phyloP scores from a whole-genome alignment of 2,797 vertebrate species.

The Galaxias olidus region DNA sequence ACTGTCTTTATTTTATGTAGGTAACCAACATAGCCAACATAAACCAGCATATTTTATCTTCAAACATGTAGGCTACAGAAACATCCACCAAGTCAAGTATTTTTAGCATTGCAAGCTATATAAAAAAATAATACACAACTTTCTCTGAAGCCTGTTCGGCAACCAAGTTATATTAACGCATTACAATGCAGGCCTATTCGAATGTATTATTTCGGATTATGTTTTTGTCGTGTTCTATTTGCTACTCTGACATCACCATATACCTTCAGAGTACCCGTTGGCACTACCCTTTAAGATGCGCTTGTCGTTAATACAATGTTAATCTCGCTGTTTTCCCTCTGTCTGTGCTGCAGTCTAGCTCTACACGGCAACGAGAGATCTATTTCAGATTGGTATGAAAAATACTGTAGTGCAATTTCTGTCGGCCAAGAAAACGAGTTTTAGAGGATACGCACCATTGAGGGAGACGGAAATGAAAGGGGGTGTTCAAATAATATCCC shows the following conservation, averaged over 20 bases:
- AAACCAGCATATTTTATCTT: neutral
- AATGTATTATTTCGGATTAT: constrained; percentile 10
- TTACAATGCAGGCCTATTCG: neutral
- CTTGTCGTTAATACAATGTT: constrained; percentile 54
- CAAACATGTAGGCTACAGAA: no score
- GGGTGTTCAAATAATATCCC: constrained; percentile 68
- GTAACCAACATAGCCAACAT: neutral
- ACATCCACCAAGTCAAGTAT: no score
- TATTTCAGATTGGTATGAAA: constrained; percentile 22
- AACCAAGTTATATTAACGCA: neutral
- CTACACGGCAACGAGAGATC: constrained; percentile 11
- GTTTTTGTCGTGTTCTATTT: constrained; percentile 32
- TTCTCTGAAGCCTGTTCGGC: no score
- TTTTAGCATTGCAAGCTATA: no score
- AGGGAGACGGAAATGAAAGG: constrained; percentile 69
- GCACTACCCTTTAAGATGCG: constrained; percentile 76
- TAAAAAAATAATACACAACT: no score
- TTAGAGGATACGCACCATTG: constrained; percentile 45
- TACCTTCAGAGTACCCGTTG: constrained; percentile 45
- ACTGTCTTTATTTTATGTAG: constrained; percentile 45
- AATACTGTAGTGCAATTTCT: constrained; percentile 40
- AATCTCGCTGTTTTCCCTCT: constrained; percentile 30
- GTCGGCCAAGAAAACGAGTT: constrained; percentile 62
- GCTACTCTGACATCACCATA: constrained; percentile 63
- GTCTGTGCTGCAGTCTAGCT: constrained; percentile 15